A percentile compares a stretch with the other conserved stretches of the same genome.
Conservation (phyloP, 2,888 invertebrate genomes). For the Drosophila helvetica region DNA sequence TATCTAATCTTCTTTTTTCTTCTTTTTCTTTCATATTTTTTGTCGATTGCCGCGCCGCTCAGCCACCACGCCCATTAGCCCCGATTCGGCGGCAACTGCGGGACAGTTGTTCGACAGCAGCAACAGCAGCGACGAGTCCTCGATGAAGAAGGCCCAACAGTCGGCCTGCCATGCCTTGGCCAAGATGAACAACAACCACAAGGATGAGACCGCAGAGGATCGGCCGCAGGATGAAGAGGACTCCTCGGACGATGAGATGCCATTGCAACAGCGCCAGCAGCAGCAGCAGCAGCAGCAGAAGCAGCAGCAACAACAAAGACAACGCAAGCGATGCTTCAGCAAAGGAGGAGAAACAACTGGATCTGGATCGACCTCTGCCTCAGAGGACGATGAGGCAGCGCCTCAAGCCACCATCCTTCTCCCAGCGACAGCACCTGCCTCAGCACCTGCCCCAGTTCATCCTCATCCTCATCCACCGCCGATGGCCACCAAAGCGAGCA, state of each 20-base stretch:
- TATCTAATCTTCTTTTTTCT: too few relatives aligned
- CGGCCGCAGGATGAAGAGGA: slow-evolving; percentile 24
- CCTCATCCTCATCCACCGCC: slow-evolving; percentile 53
- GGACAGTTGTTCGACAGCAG: slow-evolving; percentile 82
- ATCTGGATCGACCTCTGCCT: slow-evolving; percentile 1
- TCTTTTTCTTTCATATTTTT: slow-evolving; percentile 42
- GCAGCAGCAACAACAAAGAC: slow-evolving; percentile 54
- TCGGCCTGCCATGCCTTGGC: slow-evolving; percentile 78
- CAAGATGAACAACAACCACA: slow-evolving; percentile 62
- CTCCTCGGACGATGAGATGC: slow-evolving; percentile 33
- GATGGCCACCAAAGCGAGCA: slow-evolving; percentile 81
- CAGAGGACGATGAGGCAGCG: background rate
- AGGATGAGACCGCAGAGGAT: slow-evolving; percentile 1
- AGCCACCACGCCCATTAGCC: slow-evolving; percentile 78
- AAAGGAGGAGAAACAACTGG: slow-evolving; percentile 2
- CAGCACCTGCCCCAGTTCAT: slow-evolving; percentile 14
- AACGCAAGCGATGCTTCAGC: slow-evolving; percentile 29
- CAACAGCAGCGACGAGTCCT: slow-evolving; percentile 80
- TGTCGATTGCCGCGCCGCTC: too few relatives aligned
- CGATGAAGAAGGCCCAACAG: slow-evolving; percentile 81
- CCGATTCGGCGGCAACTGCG: slow-evolving; percentile 80
- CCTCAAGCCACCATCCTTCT: slow-evolving; percentile 11
- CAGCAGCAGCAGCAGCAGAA: slow-evolving; percentile 6
- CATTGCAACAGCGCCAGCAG: slow-evolving; percentile 33
- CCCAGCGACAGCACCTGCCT: slow-evolving; percentile 18